These are phyloP conservation scores for Aotus griseimembra DNA, from an alignment of 2,797 vertebrate species.

Conservation along the genomic window DNA sequence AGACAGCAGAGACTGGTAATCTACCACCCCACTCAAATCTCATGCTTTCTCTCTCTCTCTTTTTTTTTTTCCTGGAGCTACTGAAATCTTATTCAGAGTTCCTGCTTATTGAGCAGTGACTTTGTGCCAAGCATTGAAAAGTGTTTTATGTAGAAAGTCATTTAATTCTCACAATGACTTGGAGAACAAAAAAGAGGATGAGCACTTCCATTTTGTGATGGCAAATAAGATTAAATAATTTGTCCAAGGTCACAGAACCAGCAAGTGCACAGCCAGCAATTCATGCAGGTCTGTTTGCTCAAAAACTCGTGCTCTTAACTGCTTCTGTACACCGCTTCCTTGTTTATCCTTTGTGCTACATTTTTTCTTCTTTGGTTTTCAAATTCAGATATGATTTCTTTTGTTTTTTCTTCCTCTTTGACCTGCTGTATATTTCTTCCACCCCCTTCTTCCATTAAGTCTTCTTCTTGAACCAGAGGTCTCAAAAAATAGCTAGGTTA, in stretches of 20 bases:
- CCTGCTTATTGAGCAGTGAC: neutral
- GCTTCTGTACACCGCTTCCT: fast-evolving
- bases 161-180: neutral
- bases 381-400: neutral
- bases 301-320: neutral
- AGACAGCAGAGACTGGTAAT: neutral
- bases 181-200: neutral
- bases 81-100: neutral
- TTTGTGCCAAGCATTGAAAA: neutral
- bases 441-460: conserved; percentile 26
- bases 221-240: neutral
- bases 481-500: conserved; percentile 70
- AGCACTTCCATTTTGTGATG: neutral
- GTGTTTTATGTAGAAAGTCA: neutral
- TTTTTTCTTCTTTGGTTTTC: conserved; percentile 18
- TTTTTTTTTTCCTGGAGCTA: neutral
- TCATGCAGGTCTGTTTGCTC: neutral
- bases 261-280: neutral
- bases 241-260: neutral
- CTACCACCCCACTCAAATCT: too few relatives aligned
- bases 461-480: conserved; percentile 70
- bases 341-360: neutral
- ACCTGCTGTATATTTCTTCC: conserved; percentile 5
- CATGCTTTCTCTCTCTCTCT: neutral
- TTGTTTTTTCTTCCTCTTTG: neutral